Conservation (phyloP, 2,888 invertebrate species). For the Sesia apiformis region DNA sequence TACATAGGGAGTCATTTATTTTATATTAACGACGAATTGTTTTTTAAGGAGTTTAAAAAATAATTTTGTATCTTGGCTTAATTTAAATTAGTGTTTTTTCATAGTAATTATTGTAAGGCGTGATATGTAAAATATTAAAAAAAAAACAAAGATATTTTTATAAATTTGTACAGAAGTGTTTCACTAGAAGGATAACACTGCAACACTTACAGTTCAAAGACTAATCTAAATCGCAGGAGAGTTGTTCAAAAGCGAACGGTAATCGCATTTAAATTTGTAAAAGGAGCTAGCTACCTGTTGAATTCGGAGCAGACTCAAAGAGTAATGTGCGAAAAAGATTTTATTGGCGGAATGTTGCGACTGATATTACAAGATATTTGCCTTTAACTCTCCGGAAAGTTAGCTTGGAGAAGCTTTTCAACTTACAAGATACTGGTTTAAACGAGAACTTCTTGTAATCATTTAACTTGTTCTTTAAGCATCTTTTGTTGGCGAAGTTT, state of each 20-base stretch:
- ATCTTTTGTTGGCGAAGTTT: constrained; percentile 13
- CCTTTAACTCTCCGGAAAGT: constrained; percentile 37
- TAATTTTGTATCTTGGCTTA: no score
- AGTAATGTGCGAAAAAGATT: constrained; percentile 54
- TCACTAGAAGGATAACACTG: no score
- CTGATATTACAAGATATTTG: constrained; percentile 54
- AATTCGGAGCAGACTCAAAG: constrained; percentile 22
- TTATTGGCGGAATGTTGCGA: constrained; percentile 50
- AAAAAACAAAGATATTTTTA: no score
- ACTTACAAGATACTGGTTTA: constrained; percentile 31
- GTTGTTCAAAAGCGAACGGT: constrained; percentile 16
- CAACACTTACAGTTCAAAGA: no score
- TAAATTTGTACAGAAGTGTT: no score
- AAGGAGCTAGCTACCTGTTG: constrained; percentile 66
- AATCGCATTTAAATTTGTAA: constrained; percentile 62
- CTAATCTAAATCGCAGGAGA: no score
- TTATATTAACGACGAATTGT: no score
- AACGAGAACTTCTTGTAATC: constrained; percentile 22
- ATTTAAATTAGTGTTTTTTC: no score
- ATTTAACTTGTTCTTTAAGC: constrained; percentile 25
- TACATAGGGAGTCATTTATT: no score
- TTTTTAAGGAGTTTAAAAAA: no score
- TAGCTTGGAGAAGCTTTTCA: constrained; percentile 42
- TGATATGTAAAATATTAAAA: no score
- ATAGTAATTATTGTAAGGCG: no score